Percentiles rank a stretch among this genome's conserved stretches.
Conservation (phyloP, 2,888 invertebrate genomes). For the Anaspis maculata region DNA sequence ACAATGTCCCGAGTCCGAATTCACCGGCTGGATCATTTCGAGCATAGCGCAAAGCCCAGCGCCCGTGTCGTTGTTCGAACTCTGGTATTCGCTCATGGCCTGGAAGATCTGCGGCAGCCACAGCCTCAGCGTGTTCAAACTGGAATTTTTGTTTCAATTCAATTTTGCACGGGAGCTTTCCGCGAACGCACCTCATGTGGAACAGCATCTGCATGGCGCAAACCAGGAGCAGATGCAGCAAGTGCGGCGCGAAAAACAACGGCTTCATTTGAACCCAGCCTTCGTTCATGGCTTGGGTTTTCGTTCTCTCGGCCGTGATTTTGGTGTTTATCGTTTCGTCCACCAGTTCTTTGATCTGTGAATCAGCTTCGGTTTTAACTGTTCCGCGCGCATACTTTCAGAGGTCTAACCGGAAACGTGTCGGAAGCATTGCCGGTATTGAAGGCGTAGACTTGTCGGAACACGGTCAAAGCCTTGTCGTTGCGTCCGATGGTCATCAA, state of each 20-base stretch:
- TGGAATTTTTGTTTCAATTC: slow-evolving; percentile 14
- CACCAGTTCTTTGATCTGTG: slow-evolving; percentile 37
- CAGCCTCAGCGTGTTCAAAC: slow-evolving; percentile 66
- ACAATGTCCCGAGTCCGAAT: too few species aligned
- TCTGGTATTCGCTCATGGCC: slow-evolving; percentile 46
- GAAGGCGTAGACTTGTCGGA: slow-evolving; percentile 53
- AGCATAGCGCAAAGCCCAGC: slow-evolving; percentile 41
- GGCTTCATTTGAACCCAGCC: slow-evolving; percentile 57
- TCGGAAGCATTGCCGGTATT: slow-evolving; percentile 55
- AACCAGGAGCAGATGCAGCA: slow-evolving; percentile 52
- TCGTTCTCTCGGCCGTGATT: slow-evolving; percentile 23
- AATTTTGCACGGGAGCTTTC: too few species aligned
- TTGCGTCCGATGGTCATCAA: slow-evolving; percentile 59
- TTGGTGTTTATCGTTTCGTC: slow-evolving; percentile 29
- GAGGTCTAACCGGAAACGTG: slow-evolving; percentile 25
- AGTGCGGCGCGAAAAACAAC: slow-evolving; percentile 54
- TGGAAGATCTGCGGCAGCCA: slow-evolving; percentile 82
- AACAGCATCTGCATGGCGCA: slow-evolving; percentile 56
- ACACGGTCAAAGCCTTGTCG: slow-evolving; percentile 55
- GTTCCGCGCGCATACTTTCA: too few species aligned
- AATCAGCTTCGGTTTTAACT: slow-evolving; percentile 4
- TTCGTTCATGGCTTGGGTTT: slow-evolving; percentile 46
- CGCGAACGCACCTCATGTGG: too few species aligned
- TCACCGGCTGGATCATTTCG: too few species aligned
- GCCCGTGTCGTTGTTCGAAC: slow-evolving; percentile 14